These are phyloP conservation scores for Ia io DNA, from an alignment of 2,113 vertebrate genomes.

Conservation along the genomic window DNA sequence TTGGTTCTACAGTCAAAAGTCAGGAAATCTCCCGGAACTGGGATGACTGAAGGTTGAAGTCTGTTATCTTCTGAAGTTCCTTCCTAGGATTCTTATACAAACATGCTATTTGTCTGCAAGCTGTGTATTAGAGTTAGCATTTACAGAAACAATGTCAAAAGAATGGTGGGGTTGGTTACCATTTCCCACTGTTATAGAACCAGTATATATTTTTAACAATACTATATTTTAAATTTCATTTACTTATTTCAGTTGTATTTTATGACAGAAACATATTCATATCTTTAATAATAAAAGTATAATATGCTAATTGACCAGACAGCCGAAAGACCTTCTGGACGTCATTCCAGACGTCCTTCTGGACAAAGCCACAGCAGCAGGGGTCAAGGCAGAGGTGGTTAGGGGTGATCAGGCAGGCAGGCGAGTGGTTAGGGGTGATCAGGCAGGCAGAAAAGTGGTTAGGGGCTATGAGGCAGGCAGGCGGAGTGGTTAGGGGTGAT, in stretches of 20 bases:
- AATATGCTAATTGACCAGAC: too few species aligned
- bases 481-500: too few species aligned
- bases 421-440: too few species aligned
- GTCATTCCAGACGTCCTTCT: too few species aligned
- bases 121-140: background rate
- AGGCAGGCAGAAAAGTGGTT: too few species aligned
- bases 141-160: background rate
- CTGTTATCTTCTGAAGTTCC: background rate
- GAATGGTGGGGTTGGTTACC: background rate
- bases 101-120: background rate
- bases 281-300: too few species aligned
- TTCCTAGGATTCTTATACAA: background rate
- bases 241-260: background rate
- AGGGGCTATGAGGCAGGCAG: too few species aligned
- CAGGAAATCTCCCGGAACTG: background rate
- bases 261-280: background rate
- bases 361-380: too few species aligned
- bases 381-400: too few species aligned
- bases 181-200: background rate
- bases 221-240: background rate
- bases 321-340: fast-evolving
- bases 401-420: too few species aligned
- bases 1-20: background rate
- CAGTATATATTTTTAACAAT: background rate
- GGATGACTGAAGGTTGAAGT: background rate